Evolutionary conservation across 2,888 invertebrate genomes (phyloP), one percentile per base, ranked within the genome.

Genomic region (Eustalomyia histrio): DNA sequence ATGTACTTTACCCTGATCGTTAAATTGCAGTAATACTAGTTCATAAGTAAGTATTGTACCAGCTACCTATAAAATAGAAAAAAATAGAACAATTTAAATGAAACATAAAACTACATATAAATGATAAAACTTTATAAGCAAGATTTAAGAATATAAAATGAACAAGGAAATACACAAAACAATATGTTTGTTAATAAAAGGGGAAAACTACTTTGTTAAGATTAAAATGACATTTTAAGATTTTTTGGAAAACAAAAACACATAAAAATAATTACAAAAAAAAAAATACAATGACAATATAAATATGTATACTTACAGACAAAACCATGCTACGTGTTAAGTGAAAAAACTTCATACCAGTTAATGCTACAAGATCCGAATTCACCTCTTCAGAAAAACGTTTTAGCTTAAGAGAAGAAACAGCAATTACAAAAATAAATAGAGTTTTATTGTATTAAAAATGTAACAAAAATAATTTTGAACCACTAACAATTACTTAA

Each of bases 31-130:
- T 71, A 93, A 86, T 33, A 93, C 92, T 17, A 93, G 87, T 86
- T 93, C 93, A 83, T 93, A 93, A 7, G 92, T 93, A 8, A 93
- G 92, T 68, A 93, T 92, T 2, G 92, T 93, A 43, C 92, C 93
- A 50, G 92, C 92, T 64, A 93, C 91, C 92, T 92, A 84, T 50
- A 72, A 65, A n/a, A 67, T 64, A 61, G 29, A 68, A 50, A 0
- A 14, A 53, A 72, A 53, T 43, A n/a, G 18, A 43, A 63, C n/a
- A 43, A 39, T 21, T 53, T 39, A 5, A 24, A n/a, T n/a, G n/a
- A n/a, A n/a, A n/a, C n/a, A n/a, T n/a, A n/a, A n/a, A n/a, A n/a
- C n/a, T n/a, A n/a, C n/a, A n/a, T n/a, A n/a, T n/a, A n/a, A n/a
- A n/a, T n/a, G n/a, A n/a, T n/a, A n/a, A n/a, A n/a, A n/a, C n/a